Base-by-base conservation (phyloP, 2,113 vertebrate genomes). In the Oceanodroma tethys region DNA sequence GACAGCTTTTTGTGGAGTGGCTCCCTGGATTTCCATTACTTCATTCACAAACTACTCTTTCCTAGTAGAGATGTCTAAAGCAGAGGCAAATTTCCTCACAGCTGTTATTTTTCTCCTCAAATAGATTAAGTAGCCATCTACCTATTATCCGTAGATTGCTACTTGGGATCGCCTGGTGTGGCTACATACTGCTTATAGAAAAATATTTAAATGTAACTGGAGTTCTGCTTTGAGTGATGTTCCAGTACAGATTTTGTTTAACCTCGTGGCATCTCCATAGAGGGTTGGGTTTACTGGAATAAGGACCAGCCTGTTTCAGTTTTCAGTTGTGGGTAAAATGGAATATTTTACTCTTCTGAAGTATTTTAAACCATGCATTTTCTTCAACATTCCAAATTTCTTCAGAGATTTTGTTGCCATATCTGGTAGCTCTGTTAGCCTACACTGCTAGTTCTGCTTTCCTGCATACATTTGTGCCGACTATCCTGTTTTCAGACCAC, bases 211-310 rank as follows among this genome's bases (percentile, higher is more conserved):
- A 15, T 59, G n/a, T 50, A 66, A 27, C 76, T 59, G 45, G 43
- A 58, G 17, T 52, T 45, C 29, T 38, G 62, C 47, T 53, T 60
- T 53, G 55, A 45, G 34, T 34, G 53, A 34, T 75, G 53, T 67
- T 53, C 38, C 45, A 45, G 18, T 23, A 45, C 20, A 73, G 42
- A 36, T 42, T 74, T 66, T 59, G 43, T 58, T 73, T 56, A 56
- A 50, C 30, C 17, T 81, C 17, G 8, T 36, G 15, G 11, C 21
- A 26, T 42, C 20, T 73, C 13, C 0, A 0, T 26, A n/a, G 48
- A 48, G 30, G 17, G 21, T 2, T 48, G n/a, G 29, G 40, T 29
- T 42, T 50, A 72, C 29, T 58, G 13, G n/a, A 81, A 14, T 21
- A 30, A 65, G 59, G 58, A 88, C 16, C 29, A 40, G 63, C 32